Percentiles rank a stretch among this genome's conserved stretches.
Conservation (phyloP, 1,140 invertebrate species). For the Procambarus clarkii region DNA sequence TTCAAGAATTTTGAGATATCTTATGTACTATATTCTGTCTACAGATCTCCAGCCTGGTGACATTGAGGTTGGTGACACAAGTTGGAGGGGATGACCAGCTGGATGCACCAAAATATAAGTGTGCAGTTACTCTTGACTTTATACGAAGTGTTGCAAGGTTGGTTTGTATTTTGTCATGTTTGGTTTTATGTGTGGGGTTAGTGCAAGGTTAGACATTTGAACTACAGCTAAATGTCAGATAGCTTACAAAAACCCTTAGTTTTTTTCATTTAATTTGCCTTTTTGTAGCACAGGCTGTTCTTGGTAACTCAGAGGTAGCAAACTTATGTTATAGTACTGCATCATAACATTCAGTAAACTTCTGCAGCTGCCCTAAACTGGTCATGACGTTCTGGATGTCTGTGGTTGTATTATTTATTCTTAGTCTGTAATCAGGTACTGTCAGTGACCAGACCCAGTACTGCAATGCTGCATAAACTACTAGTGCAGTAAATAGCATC, state of each 20-base stretch:
- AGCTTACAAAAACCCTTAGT: background rate
- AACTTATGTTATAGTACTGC: background rate
- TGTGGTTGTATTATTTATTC: too few species aligned
- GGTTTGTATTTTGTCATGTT: background rate
- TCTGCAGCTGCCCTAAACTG: too few species aligned
- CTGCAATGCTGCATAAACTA: too few species aligned
- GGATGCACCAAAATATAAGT: constrained; percentile 77
- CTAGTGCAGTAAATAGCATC: too few species aligned
- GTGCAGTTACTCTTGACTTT: constrained; percentile 76
- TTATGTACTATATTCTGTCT: background rate
- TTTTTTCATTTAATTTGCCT: background rate
- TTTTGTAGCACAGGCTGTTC: background rate
- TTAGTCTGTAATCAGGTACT: too few species aligned
- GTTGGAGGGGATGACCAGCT: constrained; percentile 75
- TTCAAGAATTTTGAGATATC: background rate
- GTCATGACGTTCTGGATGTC: too few species aligned
- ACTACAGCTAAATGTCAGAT: background rate
- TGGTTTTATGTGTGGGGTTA: background rate
- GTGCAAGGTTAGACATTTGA: background rate
- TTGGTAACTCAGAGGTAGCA: background rate
- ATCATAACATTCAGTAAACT: too few species aligned
- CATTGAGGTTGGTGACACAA: constrained; percentile 76
- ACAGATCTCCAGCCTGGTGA: constrained; percentile 76
- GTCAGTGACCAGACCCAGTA: too few species aligned
- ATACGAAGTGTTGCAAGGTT: constrained; percentile 76